Conservation (phyloP, 2,888 invertebrate species). For the Meta bourneti region DNA sequence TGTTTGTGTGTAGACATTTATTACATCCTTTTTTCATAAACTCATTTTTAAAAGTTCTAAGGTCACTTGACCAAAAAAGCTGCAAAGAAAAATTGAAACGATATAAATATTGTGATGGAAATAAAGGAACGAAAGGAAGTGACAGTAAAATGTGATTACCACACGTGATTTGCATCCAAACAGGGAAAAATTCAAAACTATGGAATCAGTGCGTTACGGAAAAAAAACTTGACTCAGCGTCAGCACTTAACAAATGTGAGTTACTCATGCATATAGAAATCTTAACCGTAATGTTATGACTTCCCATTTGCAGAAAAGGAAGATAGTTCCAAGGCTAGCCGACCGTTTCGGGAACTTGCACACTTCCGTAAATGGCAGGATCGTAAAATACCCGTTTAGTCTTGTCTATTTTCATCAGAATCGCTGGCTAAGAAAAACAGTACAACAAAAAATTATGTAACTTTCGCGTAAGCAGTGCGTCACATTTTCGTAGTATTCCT, state of each 20-base stretch:
- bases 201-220: no score
- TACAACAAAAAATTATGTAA: background rate
- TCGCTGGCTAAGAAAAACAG: background rate
- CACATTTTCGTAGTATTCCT: background rate
- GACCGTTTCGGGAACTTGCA: background rate
- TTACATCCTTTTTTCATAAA: no score
- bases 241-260: background rate
- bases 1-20: no score
- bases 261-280: background rate
- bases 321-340: background rate
- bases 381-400: constrained; percentile 5
- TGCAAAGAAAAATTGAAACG: no score
- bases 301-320: background rate
- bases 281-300: background rate
- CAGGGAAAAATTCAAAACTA: no score
- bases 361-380: background rate
- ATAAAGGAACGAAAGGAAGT: no score
- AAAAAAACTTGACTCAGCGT: no score
- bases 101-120: no score
- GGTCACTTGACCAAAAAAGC: no score
- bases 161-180: no score
- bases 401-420: background rate
- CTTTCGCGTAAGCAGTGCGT: background rate
- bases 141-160: no score
- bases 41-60: no score